Conservation (phyloP, 2,797 vertebrate species). For the Sebastes iracundus region DNA sequence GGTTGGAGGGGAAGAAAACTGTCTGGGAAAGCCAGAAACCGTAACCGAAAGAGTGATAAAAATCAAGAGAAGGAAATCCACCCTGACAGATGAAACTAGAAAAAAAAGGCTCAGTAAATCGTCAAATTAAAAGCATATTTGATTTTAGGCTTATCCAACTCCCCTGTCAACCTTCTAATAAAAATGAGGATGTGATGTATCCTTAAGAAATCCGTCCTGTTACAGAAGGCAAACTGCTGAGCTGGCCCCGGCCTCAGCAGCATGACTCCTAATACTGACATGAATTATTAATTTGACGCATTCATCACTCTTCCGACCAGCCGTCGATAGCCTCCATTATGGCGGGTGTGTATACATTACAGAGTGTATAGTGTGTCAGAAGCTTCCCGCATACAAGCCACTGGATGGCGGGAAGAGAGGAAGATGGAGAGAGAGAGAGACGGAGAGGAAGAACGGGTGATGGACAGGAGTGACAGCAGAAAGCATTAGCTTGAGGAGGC, state of each 20-base stretch:
- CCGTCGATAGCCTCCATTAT: constrained; percentile 81
- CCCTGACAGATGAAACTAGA: not conserved
- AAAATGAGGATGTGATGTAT: not conserved
- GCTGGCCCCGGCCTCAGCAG: constrained; percentile 39
- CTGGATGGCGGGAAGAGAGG: constrained; percentile 72
- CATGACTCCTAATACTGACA: constrained; percentile 55
- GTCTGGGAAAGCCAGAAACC: not conserved
- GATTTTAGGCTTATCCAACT: not conserved
- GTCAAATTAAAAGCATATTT: not conserved
- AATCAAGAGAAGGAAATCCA: not conserved
- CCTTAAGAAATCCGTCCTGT: constrained; percentile 2
- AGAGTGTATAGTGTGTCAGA: constrained; percentile 82
- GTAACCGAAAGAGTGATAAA: not conserved
- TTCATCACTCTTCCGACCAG: constrained; percentile 77
- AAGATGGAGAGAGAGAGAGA: constrained; percentile 37
- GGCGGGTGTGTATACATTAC: constrained; percentile 81
- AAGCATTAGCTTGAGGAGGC: constrained; percentile 35
- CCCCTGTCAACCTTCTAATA: not conserved
- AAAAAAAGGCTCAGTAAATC: not conserved
- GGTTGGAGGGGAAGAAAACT: not conserved
- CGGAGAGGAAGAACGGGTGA: constrained; percentile 41
- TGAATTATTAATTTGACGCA: constrained; percentile 82
- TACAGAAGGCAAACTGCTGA: constrained; percentile 53
- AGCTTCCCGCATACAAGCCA: constrained; percentile 74
- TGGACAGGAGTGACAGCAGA: constrained; percentile 60